Evolutionary conservation across 2,797 vertebrate species (phyloP).

Genomic region (Octomys mimax): DNA sequence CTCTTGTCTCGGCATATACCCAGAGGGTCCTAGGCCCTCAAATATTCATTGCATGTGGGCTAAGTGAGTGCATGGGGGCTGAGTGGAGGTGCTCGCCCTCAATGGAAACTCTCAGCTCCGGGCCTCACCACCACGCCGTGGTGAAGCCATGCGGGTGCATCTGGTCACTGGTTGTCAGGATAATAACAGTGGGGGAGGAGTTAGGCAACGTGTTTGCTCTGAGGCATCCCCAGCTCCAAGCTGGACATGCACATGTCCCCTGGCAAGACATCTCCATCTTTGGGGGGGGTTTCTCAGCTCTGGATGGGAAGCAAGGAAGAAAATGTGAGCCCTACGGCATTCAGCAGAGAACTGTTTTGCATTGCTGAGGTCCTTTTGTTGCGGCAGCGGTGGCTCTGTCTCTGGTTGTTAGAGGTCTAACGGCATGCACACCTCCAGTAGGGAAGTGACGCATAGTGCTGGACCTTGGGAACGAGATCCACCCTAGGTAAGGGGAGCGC

Average conservation of each 20-base stretch:
- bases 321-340: background rate
- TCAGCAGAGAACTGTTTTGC: background rate
- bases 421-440: background rate
- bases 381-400: background rate
- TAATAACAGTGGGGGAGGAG: background rate
- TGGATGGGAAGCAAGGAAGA: background rate
- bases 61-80: background rate
- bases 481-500: background rate
- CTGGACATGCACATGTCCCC: background rate
- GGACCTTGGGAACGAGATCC: background rate
- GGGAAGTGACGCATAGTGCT: background rate
- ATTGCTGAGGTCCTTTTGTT: background rate
- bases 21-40: background rate
- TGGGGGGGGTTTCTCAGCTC: background rate
- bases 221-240: background rate
- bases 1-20: background rate
- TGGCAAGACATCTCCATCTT: constrained; percentile 8
- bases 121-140: background rate
- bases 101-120: background rate
- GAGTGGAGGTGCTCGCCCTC: background rate
- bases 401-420: background rate
- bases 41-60: background rate
- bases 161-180: background rate
- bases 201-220: background rate
- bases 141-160: background rate